A percentile compares a stretch with the other conserved stretches of the same genome.
Evolutionary conservation across 2,113 vertebrate genomes (phyloP).

Genomic region (Ammospiza nelsoni): DNA sequence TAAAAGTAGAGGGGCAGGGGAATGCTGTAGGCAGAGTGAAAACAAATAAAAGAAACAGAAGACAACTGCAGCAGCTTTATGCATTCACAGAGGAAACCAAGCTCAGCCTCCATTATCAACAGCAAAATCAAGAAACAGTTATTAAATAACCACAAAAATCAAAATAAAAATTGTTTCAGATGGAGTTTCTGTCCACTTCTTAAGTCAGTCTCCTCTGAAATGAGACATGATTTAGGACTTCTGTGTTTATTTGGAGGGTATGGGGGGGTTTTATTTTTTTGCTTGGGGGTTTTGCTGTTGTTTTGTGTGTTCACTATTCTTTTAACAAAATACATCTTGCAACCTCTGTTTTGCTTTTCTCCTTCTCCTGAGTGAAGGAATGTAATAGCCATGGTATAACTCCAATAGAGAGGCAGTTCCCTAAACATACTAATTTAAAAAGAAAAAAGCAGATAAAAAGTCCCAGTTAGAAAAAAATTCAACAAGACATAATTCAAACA

Average conservation of each 20-base stretch:
- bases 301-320: background rate
- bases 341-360: background rate
- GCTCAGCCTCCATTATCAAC: background rate
- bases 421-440: background rate
- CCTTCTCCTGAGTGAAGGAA: background rate
- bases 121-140: background rate
- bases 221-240: background rate
- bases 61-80: background rate
- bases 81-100: background rate
- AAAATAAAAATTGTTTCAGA: background rate
- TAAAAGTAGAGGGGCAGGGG: background rate
- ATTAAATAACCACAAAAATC: background rate
- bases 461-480: background rate
- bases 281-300: background rate
- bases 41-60: background rate
- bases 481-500: background rate
- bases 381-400: background rate
- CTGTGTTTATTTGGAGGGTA: background rate
- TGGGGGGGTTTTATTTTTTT: background rate
- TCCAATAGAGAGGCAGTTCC: background rate
- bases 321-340: background rate
- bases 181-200: background rate
- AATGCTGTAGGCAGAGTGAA: background rate
- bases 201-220: background rate
- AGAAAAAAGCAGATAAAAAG: background rate